These are phyloP conservation scores for Aeoliscus strigatus DNA, from an alignment of 2,797 vertebrate genomes.

Conservation along the genomic window DNA sequence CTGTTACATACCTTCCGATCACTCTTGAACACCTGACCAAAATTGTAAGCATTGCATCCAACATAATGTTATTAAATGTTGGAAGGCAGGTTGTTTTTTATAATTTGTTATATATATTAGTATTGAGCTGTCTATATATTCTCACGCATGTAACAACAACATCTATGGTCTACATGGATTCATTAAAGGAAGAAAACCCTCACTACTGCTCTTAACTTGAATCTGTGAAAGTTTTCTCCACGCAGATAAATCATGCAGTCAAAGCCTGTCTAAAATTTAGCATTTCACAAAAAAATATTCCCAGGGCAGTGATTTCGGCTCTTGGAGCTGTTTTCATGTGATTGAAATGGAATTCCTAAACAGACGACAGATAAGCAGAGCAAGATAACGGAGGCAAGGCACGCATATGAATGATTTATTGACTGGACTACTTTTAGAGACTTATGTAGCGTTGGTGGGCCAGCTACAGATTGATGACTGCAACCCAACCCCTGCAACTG, in stretches of 20 bases:
- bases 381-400: conserved; percentile 6
- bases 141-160: background rate
- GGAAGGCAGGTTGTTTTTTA: background rate
- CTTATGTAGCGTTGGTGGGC: conserved; percentile 23
- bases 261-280: conserved; percentile 28
- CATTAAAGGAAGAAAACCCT: background rate
- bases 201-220: conserved; percentile 5
- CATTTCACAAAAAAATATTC: conserved; percentile 29
- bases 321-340: conserved; percentile 3
- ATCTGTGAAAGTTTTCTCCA: conserved; percentile 22
- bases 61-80: background rate
- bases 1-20: background rate
- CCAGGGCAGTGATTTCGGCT: conserved; percentile 13
- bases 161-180: background rate
- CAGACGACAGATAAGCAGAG: conserved; percentile 6
- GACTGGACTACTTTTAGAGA: conserved; percentile 27
- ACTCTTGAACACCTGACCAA: conserved; percentile 24
- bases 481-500: conserved; percentile 25
- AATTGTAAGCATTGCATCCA: conserved; percentile 13
- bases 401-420: conserved; percentile 37
- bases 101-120: background rate
- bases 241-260: conserved; percentile 40
- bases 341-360: conserved; percentile 25
- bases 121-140: background rate
- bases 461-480: conserved; percentile 11